phyloP scores from a whole-genome alignment of 2,888 invertebrate species.

The Anthophora plumipes region DNA sequence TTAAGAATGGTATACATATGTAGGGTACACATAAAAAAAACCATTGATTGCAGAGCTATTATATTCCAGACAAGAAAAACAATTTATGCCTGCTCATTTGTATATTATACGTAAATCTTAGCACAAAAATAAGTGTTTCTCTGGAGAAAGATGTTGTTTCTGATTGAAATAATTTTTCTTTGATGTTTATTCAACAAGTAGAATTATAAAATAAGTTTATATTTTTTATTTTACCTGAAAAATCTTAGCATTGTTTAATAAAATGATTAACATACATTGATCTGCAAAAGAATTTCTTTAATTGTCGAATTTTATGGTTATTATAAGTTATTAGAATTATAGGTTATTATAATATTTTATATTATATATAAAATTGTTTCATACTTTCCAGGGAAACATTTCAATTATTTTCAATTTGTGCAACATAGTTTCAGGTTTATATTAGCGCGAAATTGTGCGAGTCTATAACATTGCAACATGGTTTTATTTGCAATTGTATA shows the following conservation, averaged over 20 bases:
- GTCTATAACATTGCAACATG: slow-evolving; percentile 42
- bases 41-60: slow-evolving; percentile 77
- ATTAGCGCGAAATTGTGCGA: slow-evolving; percentile 20
- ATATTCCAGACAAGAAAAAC: slow-evolving; percentile 74
- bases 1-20: slow-evolving; percentile 78
- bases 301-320: no score
- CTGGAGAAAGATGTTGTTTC: slow-evolving; percentile 46
- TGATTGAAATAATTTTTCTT: slow-evolving; percentile 14
- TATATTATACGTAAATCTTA: slow-evolving; percentile 69
- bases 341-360: no score
- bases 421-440: slow-evolving; percentile 28
- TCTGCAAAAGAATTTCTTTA: no score
- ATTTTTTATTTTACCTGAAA: background rate
- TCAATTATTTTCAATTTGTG: slow-evolving; percentile 47
- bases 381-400: slow-evolving; percentile 32
- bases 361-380: background rate
- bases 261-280: slow-evolving; percentile 1
- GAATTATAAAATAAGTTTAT: background rate
- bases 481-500: slow-evolving; percentile 57
- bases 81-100: slow-evolving; percentile 72
- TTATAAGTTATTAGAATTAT: no score
- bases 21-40: slow-evolving; percentile 74
- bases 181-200: background rate
- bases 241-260: background rate
- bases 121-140: slow-evolving; percentile 62